Evolutionary conservation across 2,797 vertebrate species (phyloP), one percentile per base, ranked within the genome.

Genomic region (Poecile montanus): DNA sequence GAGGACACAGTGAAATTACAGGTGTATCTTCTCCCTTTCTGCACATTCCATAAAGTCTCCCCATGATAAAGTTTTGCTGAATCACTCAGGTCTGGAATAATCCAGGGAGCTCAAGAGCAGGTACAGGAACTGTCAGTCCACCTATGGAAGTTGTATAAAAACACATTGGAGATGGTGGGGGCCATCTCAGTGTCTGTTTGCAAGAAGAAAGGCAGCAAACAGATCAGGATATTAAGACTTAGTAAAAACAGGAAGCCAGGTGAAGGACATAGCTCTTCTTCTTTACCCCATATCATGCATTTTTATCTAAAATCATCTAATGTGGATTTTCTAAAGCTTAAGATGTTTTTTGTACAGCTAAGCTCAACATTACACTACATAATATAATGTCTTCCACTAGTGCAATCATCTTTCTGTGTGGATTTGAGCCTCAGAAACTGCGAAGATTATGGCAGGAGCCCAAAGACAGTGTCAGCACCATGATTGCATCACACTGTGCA

Each of bases 1-100:
- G 88, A 95, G 76, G 77, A 91, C 44, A 68, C 6, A 42, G 50
- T 67, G 36, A 90, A 96, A 96, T 97, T 93, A 70, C 13, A 61
- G 72, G 32, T 67, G 32, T 26, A 94, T 68, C 40, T 84, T 65
- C 60, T 78, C 56, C 71, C 56, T 96, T 93, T 78, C 78, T 44
- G 50, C 29, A 40, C 32, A 74, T 54, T 47, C 76, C 38, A 44
- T 66, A 76, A 92, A 91, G 48, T 84, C 45, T 83, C 32, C n/a
- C 44, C 36, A 23, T 72, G 65, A 83, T 67, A 77, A 62, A 93
- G 66, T 90, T 93, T 84, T 94, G 30, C 22, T 48, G 76, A 78
- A 91, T 87, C 3, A 12, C 60, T 89, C 47, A 45, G 57, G 56
- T 62, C 21, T 96, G 87, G 50, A 94, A 45, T 75, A 66, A 80